Percentiles rank a stretch among this genome's conserved stretches.
These are phyloP conservation scores for Hippocampus mohnikei DNA, from an alignment of 2,113 vertebrate genomes.

Conservation along the genomic window DNA sequence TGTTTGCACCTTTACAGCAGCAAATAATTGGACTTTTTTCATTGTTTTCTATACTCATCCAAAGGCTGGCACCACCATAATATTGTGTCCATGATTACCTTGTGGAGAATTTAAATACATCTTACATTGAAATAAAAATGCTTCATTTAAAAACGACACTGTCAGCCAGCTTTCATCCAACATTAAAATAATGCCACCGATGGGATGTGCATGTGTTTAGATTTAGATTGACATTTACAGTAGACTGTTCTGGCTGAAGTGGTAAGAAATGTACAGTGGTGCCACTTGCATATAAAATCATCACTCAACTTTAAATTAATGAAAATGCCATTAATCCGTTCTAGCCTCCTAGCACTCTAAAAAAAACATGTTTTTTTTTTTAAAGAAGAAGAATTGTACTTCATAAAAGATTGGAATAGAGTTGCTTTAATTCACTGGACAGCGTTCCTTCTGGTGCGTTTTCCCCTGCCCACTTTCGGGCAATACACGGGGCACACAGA, in stretches of 20 bases:
- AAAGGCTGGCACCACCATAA: conserved; percentile 39
- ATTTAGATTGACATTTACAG: conserved; percentile 23
- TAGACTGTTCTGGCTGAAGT: neutral
- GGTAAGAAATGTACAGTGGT: too few relatives aligned
- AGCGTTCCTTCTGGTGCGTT: neutral
- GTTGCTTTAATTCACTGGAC: neutral
- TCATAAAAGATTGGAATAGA: neutral
- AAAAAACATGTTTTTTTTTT: too few relatives aligned
- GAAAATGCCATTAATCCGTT: too few relatives aligned
- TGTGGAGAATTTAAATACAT: conserved; percentile 60
- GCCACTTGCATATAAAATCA: too few relatives aligned
- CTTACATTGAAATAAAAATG: conserved; percentile 63
- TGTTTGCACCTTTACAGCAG: conserved; percentile 37
- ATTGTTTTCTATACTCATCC: conserved; percentile 26
- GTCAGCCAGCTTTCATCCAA: conserved; percentile 51
- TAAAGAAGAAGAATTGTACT: neutral
- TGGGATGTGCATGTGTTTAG: conserved; percentile 21
- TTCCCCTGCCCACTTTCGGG: too few relatives aligned
- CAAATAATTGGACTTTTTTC: conserved; percentile 6
- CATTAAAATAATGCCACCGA: conserved; percentile 50
- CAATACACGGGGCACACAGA: too few relatives aligned
- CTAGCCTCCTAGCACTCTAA: too few relatives aligned
- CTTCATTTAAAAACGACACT: neutral
- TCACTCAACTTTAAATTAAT: too few relatives aligned
- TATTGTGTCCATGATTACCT: conserved; percentile 46